Evolutionary conservation across 64 coral and sea anemone genomes (phyloP).

Genomic region (Porites australiensis): DNA sequence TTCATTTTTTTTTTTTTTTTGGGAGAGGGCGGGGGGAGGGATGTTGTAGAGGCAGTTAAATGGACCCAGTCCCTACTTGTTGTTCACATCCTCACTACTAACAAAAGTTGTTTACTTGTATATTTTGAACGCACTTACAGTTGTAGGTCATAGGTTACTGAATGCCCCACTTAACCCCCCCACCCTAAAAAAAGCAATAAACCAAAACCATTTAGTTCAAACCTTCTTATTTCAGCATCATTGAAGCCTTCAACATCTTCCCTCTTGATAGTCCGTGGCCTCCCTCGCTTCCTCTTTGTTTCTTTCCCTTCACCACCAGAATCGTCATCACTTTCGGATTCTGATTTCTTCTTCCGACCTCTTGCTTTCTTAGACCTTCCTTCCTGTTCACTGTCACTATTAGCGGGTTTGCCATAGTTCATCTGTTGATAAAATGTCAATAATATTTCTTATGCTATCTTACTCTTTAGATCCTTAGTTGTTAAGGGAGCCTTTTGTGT

Average conservation of each 20-base stretch:
- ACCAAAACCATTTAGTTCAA: neutral
- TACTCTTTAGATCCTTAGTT: neutral
- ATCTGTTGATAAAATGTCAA: slow-evolving; percentile 37
- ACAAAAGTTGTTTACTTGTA: too few species aligned
- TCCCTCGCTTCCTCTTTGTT: slow-evolving; percentile 92
- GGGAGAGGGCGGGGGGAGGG: too few species aligned
- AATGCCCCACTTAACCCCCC: neutral
- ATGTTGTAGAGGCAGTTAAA: too few species aligned
- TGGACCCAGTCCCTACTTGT: too few species aligned
- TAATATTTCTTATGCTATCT: neutral
- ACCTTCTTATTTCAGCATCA: slow-evolving; percentile 98
- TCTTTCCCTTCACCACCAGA: slow-evolving; percentile 85
- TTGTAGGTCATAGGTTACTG: neutral
- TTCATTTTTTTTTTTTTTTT: too few species aligned
- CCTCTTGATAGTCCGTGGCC: slow-evolving; percentile 93
- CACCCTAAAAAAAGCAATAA: neutral
- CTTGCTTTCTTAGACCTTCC: slow-evolving; percentile 51
- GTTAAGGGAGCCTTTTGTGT: too few species aligned
- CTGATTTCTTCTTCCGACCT: slow-evolving; percentile 82
- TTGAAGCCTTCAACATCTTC: slow-evolving; percentile 97
- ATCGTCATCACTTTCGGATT: slow-evolving; percentile 87
- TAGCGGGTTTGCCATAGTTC: slow-evolving; percentile 78
- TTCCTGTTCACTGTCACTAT: slow-evolving; percentile 91
- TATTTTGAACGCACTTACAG: too few species aligned
- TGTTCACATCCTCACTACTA: too few species aligned